These are phyloP conservation scores for Tipula lateralis DNA, from an alignment of 2,888 invertebrate genomes.

Conservation along the genomic window DNA sequence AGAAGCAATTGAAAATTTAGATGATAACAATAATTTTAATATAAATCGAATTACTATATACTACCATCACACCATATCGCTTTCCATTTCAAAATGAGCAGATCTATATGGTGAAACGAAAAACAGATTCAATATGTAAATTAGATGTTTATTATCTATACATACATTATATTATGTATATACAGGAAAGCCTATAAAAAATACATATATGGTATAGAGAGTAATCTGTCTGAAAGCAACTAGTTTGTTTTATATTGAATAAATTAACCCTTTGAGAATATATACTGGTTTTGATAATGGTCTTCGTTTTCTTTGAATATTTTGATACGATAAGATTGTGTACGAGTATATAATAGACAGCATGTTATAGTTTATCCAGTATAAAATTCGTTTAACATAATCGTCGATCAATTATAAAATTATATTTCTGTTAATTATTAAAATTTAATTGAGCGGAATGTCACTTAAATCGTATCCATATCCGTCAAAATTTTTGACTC, in stretches of 20 bases:
- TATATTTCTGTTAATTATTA: background rate
- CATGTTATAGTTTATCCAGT: background rate
- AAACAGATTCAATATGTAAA: background rate
- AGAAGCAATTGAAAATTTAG: background rate
- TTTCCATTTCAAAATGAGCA: background rate
- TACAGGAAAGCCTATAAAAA: background rate
- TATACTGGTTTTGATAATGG: background rate
- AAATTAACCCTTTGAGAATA: background rate
- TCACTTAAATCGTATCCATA: slow-evolving; percentile 86
- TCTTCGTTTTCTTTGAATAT: background rate
- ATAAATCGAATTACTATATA: background rate
- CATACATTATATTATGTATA: too few species aligned
- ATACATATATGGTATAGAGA: too few species aligned
- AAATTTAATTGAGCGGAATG: slow-evolving; percentile 54
- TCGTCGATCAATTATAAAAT: background rate
- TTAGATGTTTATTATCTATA: background rate
- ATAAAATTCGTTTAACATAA: background rate
- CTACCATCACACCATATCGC: background rate
- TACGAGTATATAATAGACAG: too few species aligned
- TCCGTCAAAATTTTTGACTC: slow-evolving; percentile 98
- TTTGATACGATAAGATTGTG: background rate
- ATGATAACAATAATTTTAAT: background rate
- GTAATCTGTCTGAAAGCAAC: background rate
- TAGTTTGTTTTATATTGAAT: background rate
- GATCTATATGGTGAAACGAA: background rate